phyloP scores from a whole-genome alignment of 2,113 vertebrate species.

The Pteruthius melanotis region DNA sequence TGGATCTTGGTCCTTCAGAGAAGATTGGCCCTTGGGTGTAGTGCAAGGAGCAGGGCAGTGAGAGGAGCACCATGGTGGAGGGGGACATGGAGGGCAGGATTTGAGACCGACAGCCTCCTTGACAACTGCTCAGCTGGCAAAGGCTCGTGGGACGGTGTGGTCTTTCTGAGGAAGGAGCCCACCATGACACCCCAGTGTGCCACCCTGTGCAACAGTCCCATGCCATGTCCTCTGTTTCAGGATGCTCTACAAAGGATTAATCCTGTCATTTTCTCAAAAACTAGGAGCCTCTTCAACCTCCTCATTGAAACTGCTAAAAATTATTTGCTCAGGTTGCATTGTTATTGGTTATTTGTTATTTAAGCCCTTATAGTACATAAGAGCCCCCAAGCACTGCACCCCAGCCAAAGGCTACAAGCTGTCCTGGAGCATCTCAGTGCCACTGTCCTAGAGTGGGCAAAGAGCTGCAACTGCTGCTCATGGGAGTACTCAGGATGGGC shows the following conservation, averaged over 20 bases:
- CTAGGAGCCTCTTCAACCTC: neutral
- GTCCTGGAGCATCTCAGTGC: neutral
- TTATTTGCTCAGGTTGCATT: neutral
- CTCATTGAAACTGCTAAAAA: neutral
- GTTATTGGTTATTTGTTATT: neutral
- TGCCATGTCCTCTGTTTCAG: neutral
- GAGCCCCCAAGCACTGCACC: neutral
- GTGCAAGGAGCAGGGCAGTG: neutral
- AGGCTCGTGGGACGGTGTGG: accelerated
- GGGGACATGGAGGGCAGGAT: neutral
- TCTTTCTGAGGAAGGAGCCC: neutral
- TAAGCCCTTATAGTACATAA: neutral
- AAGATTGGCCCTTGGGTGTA: neutral
- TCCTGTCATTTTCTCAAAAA: neutral
- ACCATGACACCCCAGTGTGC: neutral
- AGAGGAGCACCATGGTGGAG: neutral
- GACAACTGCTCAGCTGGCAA: neutral
- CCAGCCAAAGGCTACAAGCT: neutral
- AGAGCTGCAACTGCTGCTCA: neutral
- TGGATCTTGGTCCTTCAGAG: neutral
- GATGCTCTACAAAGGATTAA: neutral
- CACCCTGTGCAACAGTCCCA: neutral
- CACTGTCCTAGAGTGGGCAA: neutral
- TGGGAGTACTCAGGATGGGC: neutral
- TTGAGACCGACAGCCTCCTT: neutral